Percentiles rank a stretch among this genome's conserved stretches.
Conservation (phyloP, 2,888 invertebrate species). For the Anorthoa munda region DNA sequence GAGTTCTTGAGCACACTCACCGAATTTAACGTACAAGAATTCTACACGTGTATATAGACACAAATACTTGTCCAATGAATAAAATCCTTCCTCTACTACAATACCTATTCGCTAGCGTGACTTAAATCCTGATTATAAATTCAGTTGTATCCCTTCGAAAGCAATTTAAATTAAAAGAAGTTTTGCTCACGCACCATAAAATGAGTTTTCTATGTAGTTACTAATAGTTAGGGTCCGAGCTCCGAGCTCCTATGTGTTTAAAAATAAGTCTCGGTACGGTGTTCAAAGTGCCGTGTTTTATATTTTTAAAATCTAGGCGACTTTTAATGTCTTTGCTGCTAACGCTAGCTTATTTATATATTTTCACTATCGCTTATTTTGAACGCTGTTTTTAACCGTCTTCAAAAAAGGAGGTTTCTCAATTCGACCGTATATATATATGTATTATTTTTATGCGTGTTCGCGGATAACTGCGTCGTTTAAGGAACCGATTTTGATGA, state of each 20-base stretch:
- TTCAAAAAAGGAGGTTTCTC: too few species aligned
- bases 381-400: conserved; percentile 5
- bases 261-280: conserved; percentile 77
- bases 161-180: conserved; percentile 76
- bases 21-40: too few species aligned
- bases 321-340: conserved; percentile 56
- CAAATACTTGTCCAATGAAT: too few species aligned
- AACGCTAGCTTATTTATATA: conserved; percentile 30
- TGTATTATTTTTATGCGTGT: too few species aligned
- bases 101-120: conserved; percentile 17
- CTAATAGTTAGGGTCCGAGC: conserved; percentile 57
- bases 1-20: too few species aligned
- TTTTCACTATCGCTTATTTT: conserved; percentile 13
- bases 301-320: conserved; percentile 58
- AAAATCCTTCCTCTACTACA: neutral
- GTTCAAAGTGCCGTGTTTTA: conserved; percentile 71
- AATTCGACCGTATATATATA: too few species aligned
- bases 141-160: conserved; percentile 51
- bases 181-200: conserved; percentile 80
- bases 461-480: too few species aligned
- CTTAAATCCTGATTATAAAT: conserved; percentile 46
- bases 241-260: conserved; percentile 66
- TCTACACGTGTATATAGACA: too few species aligned
- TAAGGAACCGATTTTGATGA: too few species aligned
- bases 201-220: conserved; percentile 76